Base-by-base conservation (phyloP, 2,888 invertebrate species). In the Pyrgus malvae region DNA sequence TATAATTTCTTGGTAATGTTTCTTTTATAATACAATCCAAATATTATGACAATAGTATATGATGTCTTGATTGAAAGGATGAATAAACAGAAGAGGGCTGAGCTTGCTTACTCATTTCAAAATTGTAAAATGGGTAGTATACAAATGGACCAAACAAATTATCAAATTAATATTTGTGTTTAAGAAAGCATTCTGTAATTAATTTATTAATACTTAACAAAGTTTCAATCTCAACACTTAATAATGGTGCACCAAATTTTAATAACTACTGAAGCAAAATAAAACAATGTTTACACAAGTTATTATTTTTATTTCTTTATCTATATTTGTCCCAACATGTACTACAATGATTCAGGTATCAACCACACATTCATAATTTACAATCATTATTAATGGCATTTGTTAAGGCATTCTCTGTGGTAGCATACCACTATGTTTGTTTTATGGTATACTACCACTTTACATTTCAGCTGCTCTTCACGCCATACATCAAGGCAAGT, bases 371-470 rank as follows among this genome's bases (percentile, higher is more conserved):
- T 69, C 76, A 78, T 76, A 75, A 73, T 76, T 80, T 76, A 78
- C 80, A 79, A 69, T 76, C 80, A 83, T 83, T 82, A 86, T 82
- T 82, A 80, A 79, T 83, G 80, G 84, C 85, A 82, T 76, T 77
- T 58, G 59, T 76, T 83, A 85, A 86, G 85, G 85, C 86, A 83
- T 81, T 76, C 80, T 67, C 74, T 35, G 56, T 60, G 14, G 9
- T 38, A 4, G 14, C 46, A 35, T n/a, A 46, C 27, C 31, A 35
- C 23, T 11, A 12, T 33, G 6, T 12, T 1, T 0, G 5, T 14
- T 1, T 1, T 25, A 16, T 17, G 5, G 27, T 29, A n/a, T 33
- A 19, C 27, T 19, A 33, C 27, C 19, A 41, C 33, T 2, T 16
- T 67, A 72, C 68, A 69, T 63, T 57, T 56, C 58, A 44, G 62